These are phyloP conservation scores for Agrotis clavis DNA, from an alignment of 2,888 invertebrate genomes.

Conservation along the genomic window DNA sequence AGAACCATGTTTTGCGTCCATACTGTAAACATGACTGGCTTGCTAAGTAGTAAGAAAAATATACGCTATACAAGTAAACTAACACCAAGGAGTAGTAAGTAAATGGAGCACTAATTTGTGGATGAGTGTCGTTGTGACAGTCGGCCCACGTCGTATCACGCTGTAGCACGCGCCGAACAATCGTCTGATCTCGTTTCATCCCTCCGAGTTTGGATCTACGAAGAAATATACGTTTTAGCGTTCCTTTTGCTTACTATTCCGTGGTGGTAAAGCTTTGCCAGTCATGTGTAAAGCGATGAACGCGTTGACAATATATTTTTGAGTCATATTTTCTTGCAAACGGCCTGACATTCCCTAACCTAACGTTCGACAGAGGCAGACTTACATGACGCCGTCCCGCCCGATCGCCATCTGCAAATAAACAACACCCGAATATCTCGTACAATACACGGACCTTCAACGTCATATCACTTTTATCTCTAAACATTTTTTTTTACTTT, in stretches of 20 bases:
- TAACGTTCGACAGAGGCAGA: constrained; percentile 51
- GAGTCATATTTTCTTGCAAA: constrained; percentile 53
- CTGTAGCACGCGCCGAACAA: constrained; percentile 14
- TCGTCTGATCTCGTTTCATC: constrained; percentile 20
- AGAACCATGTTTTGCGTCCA: constrained; percentile 11
- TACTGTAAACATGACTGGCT: constrained; percentile 34
- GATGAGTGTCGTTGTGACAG: constrained; percentile 26
- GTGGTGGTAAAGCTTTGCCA: constrained; percentile 18
- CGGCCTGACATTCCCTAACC: constrained; percentile 57
- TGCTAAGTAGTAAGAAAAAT: constrained; percentile 29
- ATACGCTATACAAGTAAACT: constrained; percentile 18
- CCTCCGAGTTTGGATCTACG: constrained; percentile 43
- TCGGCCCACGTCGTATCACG: constrained; percentile 9
- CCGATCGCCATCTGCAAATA: constrained; percentile 61
- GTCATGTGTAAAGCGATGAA: constrained; percentile 20
- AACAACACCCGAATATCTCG: constrained; percentile 63
- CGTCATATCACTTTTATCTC: constrained; percentile 40
- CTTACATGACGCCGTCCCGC: constrained; percentile 61
- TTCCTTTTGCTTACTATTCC: constrained; percentile 27
- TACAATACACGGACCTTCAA: constrained; percentile 59
- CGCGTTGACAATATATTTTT: background rate
- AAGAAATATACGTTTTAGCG: constrained; percentile 38
- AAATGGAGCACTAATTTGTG: constrained; percentile 39
- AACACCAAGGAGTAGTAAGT: constrained; percentile 44
- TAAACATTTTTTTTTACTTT: constrained; percentile 54